A percentile compares a stretch with the other conserved stretches of the same genome.
phyloP scores from a whole-genome alignment of 2,888 invertebrate genomes.

The Neria commutata region DNA sequence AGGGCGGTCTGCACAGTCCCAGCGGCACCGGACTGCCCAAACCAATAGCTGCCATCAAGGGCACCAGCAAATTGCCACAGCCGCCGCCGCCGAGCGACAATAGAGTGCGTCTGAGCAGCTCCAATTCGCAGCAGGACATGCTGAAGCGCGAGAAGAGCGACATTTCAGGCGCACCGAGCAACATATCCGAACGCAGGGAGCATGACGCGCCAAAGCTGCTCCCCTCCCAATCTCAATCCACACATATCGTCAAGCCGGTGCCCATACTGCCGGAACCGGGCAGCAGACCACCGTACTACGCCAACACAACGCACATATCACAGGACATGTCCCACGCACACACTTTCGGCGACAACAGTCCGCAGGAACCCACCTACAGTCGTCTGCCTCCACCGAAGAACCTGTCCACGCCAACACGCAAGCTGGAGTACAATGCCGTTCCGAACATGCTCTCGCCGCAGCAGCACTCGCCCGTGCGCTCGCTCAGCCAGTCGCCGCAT shows the following conservation, averaged over 20 bases:
- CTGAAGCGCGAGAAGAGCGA: slow-evolving; percentile 65
- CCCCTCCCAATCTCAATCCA: slow-evolving; percentile 19
- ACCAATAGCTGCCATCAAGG: slow-evolving; percentile 90
- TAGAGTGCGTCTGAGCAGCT: slow-evolving; percentile 32
- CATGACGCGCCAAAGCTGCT: background rate
- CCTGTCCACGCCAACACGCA: slow-evolving; percentile 65
- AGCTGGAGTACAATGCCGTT: slow-evolving; percentile 67
- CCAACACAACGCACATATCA: slow-evolving; percentile 34
- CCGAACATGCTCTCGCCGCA: slow-evolving; percentile 60
- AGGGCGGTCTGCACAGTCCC: slow-evolving; percentile 46
- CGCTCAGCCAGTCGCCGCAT: slow-evolving; percentile 12
- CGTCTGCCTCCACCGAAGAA: slow-evolving; percentile 49
- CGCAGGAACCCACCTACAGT: slow-evolving; percentile 37
- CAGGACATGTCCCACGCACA: slow-evolving; percentile 26
- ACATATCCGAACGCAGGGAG: slow-evolving; percentile 23
- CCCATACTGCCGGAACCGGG: slow-evolving; percentile 29
- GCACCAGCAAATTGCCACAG: slow-evolving; percentile 76
- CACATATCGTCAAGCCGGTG: slow-evolving; percentile 48
- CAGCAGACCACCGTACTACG: slow-evolving; percentile 39
- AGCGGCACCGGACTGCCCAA: slow-evolving; percentile 79
- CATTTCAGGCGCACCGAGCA: slow-evolving; percentile 48
- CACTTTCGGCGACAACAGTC: slow-evolving; percentile 31
- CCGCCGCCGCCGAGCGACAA: slow-evolving; percentile 65
- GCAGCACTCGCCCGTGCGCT: slow-evolving; percentile 43
- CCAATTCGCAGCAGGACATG: slow-evolving; percentile 36